Percentiles rank a stretch among this genome's conserved stretches.
These are phyloP conservation scores for Chrysochloris asiatica DNA, from an alignment of 2,113 vertebrate genomes.

Conservation along the genomic window DNA sequence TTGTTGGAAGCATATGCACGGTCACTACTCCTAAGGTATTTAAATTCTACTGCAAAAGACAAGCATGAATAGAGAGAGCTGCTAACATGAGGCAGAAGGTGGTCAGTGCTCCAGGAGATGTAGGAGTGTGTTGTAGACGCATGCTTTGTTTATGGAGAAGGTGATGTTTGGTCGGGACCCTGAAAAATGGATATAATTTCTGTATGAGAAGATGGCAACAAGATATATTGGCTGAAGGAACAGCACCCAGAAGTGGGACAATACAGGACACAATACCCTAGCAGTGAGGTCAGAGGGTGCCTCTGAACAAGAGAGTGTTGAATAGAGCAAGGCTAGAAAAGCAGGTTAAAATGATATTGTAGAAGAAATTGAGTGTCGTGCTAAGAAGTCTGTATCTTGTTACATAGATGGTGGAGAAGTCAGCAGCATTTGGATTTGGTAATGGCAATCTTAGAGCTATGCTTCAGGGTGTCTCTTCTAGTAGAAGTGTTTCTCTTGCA, in stretches of 20 bases:
- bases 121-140: neutral
- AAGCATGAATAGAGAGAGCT: neutral
- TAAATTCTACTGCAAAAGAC: neutral
- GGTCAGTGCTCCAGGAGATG: neutral
- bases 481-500: neutral
- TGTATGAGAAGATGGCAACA: neutral
- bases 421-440: neutral
- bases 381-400: neutral
- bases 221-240: neutral
- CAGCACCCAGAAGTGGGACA: neutral
- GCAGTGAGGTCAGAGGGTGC: neutral
- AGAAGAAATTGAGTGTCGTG: neutral
- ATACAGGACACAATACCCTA: neutral
- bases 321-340: neutral
- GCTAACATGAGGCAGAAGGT: neutral
- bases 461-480: neutral
- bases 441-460: neutral
- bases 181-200: neutral
- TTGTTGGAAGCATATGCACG: neutral
- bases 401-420: neutral
- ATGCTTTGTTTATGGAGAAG: neutral
- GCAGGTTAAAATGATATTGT: neutral
- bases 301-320: neutral
- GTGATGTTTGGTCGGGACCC: neutral
- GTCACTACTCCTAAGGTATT: neutral